These are phyloP conservation scores for Boleophthalmus pectinirostris DNA, from an alignment of 2,113 vertebrate species.

Conservation along the genomic window DNA sequence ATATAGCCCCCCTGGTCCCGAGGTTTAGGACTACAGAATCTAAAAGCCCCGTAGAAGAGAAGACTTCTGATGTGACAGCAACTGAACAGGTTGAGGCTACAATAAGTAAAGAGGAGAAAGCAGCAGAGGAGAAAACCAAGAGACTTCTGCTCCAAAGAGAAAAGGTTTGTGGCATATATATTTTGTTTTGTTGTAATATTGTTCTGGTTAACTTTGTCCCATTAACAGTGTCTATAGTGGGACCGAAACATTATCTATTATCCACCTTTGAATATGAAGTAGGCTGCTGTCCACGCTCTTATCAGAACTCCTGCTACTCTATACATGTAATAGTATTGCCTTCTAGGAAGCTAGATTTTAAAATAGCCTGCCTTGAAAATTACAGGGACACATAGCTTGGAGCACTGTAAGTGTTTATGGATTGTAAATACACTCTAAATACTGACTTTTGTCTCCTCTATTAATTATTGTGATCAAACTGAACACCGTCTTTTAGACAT, in stretches of 20 bases:
- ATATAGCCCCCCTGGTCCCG: constrained; percentile 88
- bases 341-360: constrained; percentile 50
- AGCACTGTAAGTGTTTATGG: background rate
- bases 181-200: background rate
- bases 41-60: constrained; percentile 69
- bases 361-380: constrained; percentile 41
- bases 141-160: constrained; percentile 87
- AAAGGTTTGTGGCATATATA: constrained; percentile 77
- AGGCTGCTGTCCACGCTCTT: background rate
- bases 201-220: background rate
- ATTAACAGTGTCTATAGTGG: constrained; percentile 12
- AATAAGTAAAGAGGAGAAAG: constrained; percentile 73
- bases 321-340: constrained; percentile 23
- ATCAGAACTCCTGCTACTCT: constrained; percentile 8
- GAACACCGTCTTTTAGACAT: background rate
- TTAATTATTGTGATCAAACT: background rate
- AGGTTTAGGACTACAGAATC: constrained; percentile 80
- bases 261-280: background rate
- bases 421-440: background rate
- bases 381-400: constrained; percentile 8
- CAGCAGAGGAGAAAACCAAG: constrained; percentile 83
- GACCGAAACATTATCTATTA: constrained; percentile 19
- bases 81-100: constrained; percentile 72
- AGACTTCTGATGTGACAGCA: constrained; percentile 45
- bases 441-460: background rate